Evolutionary conservation across 2,113 vertebrate genomes (phyloP), one percentile per base, ranked within the genome.

Genomic region (Turdus rufiventris): DNA sequence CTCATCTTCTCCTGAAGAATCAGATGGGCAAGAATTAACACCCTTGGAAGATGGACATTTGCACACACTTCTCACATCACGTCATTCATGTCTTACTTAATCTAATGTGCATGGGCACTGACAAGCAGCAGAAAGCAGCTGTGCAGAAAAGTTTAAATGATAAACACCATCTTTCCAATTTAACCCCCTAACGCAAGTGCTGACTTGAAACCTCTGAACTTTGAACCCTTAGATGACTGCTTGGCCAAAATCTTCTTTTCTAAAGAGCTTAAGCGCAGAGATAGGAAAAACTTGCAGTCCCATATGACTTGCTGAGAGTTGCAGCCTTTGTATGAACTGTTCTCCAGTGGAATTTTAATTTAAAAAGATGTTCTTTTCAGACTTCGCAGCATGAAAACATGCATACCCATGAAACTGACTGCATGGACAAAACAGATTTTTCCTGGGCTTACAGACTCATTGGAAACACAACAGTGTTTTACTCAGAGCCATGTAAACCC

Each of bases 1-100:
- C 68, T 97, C 97, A 0, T 99, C 99, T 25, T 98, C 97, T 89
- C 97, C 99, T 99, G 89, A 33, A 92, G 88, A 80, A 56, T 7
- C 50, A 90, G 48, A 81, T 0, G 0, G 9, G 54, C 14, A 45
- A 66, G 36, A 33, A 90, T 93, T 42, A 89, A 40, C 2, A 33
- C 14, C 31, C 47, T n/a, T 23, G 29, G 38, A 53, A 62, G 61
- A 61, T 0, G 0, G 0, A 70, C 58, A 40, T 45, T 33, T 43
- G 61, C 34, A 71, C 56, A 34, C 29, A 15, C 21, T 73, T 54
- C 34, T 50, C 1, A 0, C 0, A 1, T 57, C 58, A 60, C 7
- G 8, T 20, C 26, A 18, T 24, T 58, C 7, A 9, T 5, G 4
- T 29, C 26, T 56, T 6, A 71, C 47, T 40, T 43, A 2, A 60